Percentiles rank a stretch among this genome's conserved stretches.
Conservation (phyloP, 2,797 vertebrate genomes). For the Lycodopsis pacificus region DNA sequence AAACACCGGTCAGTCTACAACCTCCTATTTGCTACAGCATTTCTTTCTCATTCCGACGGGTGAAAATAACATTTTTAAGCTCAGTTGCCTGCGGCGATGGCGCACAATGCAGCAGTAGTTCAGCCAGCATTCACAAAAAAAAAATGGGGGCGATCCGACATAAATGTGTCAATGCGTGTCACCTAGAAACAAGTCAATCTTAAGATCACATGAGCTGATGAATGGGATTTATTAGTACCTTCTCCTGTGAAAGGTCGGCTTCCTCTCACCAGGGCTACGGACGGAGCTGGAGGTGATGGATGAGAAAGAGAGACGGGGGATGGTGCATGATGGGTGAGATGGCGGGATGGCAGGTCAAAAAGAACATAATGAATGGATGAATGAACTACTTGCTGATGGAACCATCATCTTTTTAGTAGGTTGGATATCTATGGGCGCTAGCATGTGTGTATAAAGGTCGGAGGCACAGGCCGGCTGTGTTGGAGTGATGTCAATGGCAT, state of each 20-base stretch:
- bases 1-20: conserved; percentile 37
- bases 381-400: conserved; percentile 29
- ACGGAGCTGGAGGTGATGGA: conserved; percentile 92
- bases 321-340: conserved; percentile 55
- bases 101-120: conserved; percentile 48
- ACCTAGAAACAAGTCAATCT: conserved; percentile 35
- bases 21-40: conserved; percentile 41
- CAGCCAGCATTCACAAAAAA: conserved; percentile 39
- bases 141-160: neutral
- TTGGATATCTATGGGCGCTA: conserved; percentile 6
- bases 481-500: neutral
- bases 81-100: conserved; percentile 40
- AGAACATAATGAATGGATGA: conserved; percentile 45
- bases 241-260: conserved; percentile 94
- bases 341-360: conserved; percentile 41
- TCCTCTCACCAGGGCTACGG: conserved; percentile 88
- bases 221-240: conserved; percentile 86
- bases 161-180: conserved; percentile 21
- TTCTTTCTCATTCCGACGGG: conserved; percentile 38
- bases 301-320: conserved; percentile 64
- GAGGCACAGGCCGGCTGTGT: neutral
- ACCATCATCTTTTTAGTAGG: neutral
- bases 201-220: conserved; percentile 38
- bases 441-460: neutral
- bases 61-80: conserved; percentile 48